phyloP scores from a whole-genome alignment of 2,888 invertebrate genomes.

The Gryllus longicercus region DNA sequence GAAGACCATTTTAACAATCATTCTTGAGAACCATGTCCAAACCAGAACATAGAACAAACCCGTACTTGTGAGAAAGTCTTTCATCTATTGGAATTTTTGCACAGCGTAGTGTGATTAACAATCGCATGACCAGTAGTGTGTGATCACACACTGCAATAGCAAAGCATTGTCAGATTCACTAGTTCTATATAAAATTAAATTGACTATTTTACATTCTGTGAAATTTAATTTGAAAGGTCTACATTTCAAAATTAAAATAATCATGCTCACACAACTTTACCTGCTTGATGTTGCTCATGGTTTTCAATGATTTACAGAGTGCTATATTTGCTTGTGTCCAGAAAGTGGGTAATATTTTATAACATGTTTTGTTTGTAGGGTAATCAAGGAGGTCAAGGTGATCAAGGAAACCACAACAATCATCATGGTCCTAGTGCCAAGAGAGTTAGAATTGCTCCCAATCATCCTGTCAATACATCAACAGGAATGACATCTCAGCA shows the following conservation, averaged over 20 bases:
- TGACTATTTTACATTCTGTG: too few species aligned
- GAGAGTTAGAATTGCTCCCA: slow-evolving; percentile 61
- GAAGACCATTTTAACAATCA: too few species aligned
- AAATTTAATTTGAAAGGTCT: too few species aligned
- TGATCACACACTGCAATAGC: too few species aligned
- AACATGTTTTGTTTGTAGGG: slow-evolving; percentile 27
- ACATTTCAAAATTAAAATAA: neutral
- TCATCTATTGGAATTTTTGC: too few species aligned
- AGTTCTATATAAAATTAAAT: too few species aligned
- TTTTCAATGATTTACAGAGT: neutral
- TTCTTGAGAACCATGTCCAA: too few species aligned
- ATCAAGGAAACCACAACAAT: slow-evolving; percentile 45
- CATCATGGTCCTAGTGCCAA: slow-evolving; percentile 60
- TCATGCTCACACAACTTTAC: neutral
- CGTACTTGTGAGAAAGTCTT: too few species aligned
- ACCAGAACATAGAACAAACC: too few species aligned
- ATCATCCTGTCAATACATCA: slow-evolving; percentile 42
- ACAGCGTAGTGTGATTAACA: too few species aligned
- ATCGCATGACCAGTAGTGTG: too few species aligned
- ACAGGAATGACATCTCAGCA: slow-evolving; percentile 50
- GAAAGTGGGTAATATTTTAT: neutral
- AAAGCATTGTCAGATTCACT: too few species aligned
- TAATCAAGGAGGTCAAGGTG: slow-evolving; percentile 41
- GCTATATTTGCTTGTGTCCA: neutral
- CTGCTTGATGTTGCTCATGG: neutral